Evolutionary conservation across 2,888 invertebrate species (phyloP), one percentile per base, ranked within the genome.

Genomic region (Drosophila borborema): DNA sequence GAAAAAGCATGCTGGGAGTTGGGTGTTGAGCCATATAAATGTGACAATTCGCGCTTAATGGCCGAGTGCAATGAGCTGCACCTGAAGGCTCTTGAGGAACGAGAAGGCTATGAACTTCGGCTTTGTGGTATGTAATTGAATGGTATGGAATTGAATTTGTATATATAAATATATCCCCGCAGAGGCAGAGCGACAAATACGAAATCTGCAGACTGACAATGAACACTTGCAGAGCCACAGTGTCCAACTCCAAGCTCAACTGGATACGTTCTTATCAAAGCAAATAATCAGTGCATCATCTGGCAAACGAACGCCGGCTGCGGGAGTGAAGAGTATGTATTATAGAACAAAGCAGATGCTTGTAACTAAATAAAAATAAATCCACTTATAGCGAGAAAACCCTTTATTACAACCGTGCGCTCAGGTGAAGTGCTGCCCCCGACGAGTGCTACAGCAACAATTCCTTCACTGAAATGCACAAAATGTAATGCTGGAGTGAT

Each of bases 21-120:
- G 64, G 95, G 96, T 81, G 95, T 95, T 45, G 97, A 97, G 92
- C 97, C 97, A 0, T 97, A 96, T 87, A 96, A 96, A 93, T 96
- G 96, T 92, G 97, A 97, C 90, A 97, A 97, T 93, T 95, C 95
- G 36, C 96, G 95, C 91, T 93, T 97, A 55, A 94, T 97, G 65
- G 95, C 95, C 91, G 96, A 97, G 93, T 96, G 96, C 90, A 97
- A 96, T 93, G 94, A 95, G 82, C 93, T 97, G 58, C 96, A 97
- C 90, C 93, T 94, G 81, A 95, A 96, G 86, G 93, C 96, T 67
- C 94, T 96, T 65, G 94, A 95, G 85, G 93, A 95, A 55, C 95
- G 95, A 84, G 97, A 97, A 90, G 94, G 95, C 76, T 94, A 94
- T 92, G 94, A 95, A 83, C 94, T 94, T 93, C 92, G 94, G 81